These are phyloP conservation scores for Drosophila guanche DNA, from an alignment of 1,140 invertebrate species.

Conservation along the genomic window DNA sequence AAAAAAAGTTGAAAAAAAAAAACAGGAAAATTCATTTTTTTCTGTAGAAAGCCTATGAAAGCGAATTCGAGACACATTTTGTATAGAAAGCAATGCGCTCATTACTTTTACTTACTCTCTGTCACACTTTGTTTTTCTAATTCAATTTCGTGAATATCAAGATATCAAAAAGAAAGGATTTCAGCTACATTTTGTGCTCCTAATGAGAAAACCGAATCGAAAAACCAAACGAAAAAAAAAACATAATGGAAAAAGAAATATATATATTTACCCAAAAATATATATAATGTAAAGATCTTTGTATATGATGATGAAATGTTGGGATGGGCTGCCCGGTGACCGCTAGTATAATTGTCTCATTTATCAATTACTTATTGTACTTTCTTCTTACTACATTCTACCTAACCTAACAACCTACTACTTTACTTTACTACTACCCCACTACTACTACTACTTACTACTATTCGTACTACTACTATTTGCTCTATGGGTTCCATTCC, in stretches of 20 bases:
- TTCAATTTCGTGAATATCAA: conserved; percentile 65
- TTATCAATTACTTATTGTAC: conserved; percentile 82
- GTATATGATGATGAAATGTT: conserved; percentile 83
- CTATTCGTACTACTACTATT: conserved; percentile 76
- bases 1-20: conserved; percentile 42
- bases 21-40: conserved; percentile 42
- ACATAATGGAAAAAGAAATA: conserved; percentile 30
- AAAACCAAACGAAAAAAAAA: conserved; percentile 31
- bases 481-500: conserved; percentile 78
- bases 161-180: conserved; percentile 48
- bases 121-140: conserved; percentile 70
- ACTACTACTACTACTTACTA: conserved; percentile 53
- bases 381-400: conserved; percentile 80
- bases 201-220: conserved; percentile 37
- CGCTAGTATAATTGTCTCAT: conserved; percentile 83
- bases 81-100: conserved; percentile 54
- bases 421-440: conserved; percentile 57
- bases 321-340: conserved; percentile 84
- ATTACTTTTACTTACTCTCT: conserved; percentile 70
- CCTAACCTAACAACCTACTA: conserved; percentile 69
- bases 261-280: conserved; percentile 60
- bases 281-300: conserved; percentile 67
- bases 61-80: conserved; percentile 64
- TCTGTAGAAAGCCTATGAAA: conserved; percentile 43
- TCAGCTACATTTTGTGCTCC: conserved; percentile 68